These are phyloP conservation scores for Tretioscincus oriximinensis DNA, from an alignment of 2,113 vertebrate species.

Conservation along the genomic window DNA sequence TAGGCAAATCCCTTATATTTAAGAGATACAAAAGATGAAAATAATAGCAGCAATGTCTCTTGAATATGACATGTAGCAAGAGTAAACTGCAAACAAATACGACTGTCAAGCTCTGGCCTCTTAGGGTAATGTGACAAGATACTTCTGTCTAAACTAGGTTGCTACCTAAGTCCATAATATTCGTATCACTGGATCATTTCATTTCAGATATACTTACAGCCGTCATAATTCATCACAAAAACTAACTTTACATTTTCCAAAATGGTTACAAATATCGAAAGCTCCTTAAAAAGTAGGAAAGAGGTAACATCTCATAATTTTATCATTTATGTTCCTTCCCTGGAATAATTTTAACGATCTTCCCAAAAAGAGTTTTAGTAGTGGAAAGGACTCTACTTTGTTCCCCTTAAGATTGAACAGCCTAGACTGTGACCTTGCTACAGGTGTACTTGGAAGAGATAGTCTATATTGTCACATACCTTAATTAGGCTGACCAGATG, in stretches of 20 bases:
- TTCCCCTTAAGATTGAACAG: no score
- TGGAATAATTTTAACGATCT: no score
- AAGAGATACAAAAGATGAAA: not conserved
- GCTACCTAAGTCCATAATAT: not conserved
- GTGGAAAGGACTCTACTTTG: no score
- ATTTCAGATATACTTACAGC: not conserved
- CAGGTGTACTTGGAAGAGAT: no score
- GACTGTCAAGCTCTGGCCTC: not conserved
- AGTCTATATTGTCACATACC: no score
- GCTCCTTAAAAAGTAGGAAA: not conserved
- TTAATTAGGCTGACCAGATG: no score
- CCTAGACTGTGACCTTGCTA: no score
- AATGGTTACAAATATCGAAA: not conserved
- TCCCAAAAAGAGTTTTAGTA: no score
- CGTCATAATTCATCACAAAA: not conserved
- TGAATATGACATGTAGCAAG: not conserved
- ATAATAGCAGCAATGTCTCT: not conserved
- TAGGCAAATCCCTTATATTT: not conserved
- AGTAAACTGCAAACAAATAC: not conserved
- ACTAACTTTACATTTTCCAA: not conserved
- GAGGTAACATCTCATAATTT: no score
- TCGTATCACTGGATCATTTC: not conserved
- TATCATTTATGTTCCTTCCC: no score
- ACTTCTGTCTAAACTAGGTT: not conserved
- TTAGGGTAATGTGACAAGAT: not conserved